Percentiles rank a stretch among this genome's conserved stretches.
Conservation (phyloP, 2,888 invertebrate species). For the Lamproptera curius region DNA sequence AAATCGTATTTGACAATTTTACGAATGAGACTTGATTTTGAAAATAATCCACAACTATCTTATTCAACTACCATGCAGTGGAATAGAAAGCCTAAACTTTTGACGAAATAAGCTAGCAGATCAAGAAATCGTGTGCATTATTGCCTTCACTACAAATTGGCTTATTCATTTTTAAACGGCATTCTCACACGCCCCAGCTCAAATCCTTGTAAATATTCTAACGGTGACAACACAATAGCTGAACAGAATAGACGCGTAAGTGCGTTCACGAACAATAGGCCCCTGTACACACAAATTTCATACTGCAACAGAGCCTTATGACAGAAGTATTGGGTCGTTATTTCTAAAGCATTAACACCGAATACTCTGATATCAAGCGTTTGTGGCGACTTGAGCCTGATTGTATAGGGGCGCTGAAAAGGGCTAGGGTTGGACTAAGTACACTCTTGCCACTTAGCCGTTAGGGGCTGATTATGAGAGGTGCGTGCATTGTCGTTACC, state of each 20-base stretch:
- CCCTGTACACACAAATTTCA: not conserved
- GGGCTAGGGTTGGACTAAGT: conserved; percentile 31
- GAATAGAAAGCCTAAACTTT: too few relatives aligned
- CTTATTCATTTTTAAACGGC: not conserved
- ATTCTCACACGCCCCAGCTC: not conserved
- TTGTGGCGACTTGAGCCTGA: conserved; percentile 15
- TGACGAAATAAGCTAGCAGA: too few relatives aligned
- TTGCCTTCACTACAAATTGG: not conserved
- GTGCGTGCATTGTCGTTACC: conserved; percentile 4
- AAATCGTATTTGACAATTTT: too few relatives aligned
- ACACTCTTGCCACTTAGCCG: conserved; percentile 43
- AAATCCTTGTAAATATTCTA: not conserved
- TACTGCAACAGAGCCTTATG: conserved; percentile 4
- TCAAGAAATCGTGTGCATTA: too few relatives aligned
- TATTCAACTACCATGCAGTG: too few relatives aligned
- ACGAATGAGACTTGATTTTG: too few relatives aligned
- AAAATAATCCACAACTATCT: too few relatives aligned
- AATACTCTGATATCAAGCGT: conserved; percentile 11
- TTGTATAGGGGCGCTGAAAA: conserved; percentile 20
- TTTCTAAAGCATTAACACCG: conserved; percentile 7
- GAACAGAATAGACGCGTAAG: not conserved
- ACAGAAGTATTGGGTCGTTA: conserved; percentile 10
- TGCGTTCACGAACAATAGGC: not conserved
- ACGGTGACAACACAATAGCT: not conserved
- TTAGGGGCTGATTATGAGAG: conserved; percentile 27